Evolutionary conservation across 1,140 invertebrate genomes (phyloP).

Genomic region (Pseudomyrmex dendroicus): DNA sequence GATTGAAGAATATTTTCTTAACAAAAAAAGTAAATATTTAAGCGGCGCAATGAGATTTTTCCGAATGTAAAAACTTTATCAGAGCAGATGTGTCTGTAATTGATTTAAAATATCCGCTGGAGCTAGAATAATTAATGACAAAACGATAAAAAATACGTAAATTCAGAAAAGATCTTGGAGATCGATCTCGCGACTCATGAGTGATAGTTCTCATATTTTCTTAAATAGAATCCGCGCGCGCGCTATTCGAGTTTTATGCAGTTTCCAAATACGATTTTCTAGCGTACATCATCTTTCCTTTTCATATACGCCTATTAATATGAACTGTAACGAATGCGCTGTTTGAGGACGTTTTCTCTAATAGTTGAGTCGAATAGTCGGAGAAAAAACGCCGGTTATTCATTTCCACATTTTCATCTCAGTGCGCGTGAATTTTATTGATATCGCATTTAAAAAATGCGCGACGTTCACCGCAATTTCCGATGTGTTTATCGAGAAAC

Average conservation of each 20-base stretch:
- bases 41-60: background rate
- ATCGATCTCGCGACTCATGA: background rate
- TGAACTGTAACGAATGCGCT: conserved; percentile 46
- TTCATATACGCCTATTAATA: conserved; percentile 41
- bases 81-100: background rate
- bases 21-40: background rate
- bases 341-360: conserved; percentile 42
- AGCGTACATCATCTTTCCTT: conserved; percentile 33
- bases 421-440: background rate
- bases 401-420: conserved; percentile 38
- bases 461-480: background rate
- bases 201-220: conserved; percentile 51
- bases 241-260: conserved; percentile 49
- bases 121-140: conserved; percentile 32
- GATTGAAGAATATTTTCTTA: background rate
- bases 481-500: background rate
- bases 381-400: conserved; percentile 17
- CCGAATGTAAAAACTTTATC: background rate
- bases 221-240: conserved; percentile 47
- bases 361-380: conserved; percentile 39
- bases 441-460: conserved; percentile 6
- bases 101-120: background rate
- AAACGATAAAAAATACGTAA: background rate
- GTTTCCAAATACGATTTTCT: conserved; percentile 40
- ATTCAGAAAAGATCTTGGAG: conserved; percentile 6